Evolutionary conservation across 1,140 invertebrate species (phyloP), one percentile per base, ranked within the genome.

Genomic region (Drosophila novamexicana): DNA sequence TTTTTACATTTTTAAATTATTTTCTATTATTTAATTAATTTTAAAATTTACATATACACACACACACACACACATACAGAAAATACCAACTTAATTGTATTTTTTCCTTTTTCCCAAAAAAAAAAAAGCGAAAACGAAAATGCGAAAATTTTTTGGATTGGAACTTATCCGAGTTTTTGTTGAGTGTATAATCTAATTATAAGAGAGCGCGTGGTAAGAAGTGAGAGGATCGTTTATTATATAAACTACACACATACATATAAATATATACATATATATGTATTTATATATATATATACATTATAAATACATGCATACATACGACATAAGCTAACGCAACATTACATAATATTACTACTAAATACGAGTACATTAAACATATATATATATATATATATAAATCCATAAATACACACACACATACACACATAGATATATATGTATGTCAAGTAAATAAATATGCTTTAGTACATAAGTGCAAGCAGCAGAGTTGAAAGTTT

Each of bases 1-100:
- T 85, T 75, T 81, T 89, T 82, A 85, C 69, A 75, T 83, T 83
- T 91, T 88, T 81, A 86, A 86, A 88, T 81, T 84, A 76, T 89
- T 82, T 79, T 84, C 67, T 79, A 69, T 73, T 90, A 77, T 85
- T 74, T 78, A 77, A 68, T 81, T 90, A 78, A 73, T 81, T 85
- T 76, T 69, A 72, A 70, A 47, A 32, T 65, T 66, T 45, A 65
- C 8, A 64, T 29, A 40, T 5, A 63, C 6, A 56, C 14, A 54
- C 37, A 77, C 32, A 42, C 40, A 59, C 14, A 66, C 32, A 66
- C 39, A 58, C 14, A 57, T 36, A 47, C 36, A 53, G 1, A 50
- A 40, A 40, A 65, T 14, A 68, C 14, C 9, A 53, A 16, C 10
- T 32, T 40, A n/a, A 50, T 14, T 63, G 29, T 64, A 53, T 10